Evolutionary conservation across 2,797 vertebrate genomes (phyloP), one percentile per base, ranked within the genome.

Genomic region (Chiroxiphia lanceolata): DNA sequence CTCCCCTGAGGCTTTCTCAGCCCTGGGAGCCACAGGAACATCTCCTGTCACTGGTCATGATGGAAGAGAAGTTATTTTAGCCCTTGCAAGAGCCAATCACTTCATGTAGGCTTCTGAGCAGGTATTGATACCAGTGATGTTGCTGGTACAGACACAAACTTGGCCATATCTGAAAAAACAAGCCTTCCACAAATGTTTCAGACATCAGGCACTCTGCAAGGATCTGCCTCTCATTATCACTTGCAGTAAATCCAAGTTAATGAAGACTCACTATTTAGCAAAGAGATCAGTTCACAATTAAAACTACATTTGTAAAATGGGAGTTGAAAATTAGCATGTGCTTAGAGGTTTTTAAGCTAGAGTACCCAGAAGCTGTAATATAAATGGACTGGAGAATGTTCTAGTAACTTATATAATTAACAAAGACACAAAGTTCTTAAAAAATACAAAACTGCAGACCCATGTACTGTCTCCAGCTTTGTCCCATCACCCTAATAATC

Each of bases 21-120:
- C n/a, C 26, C 27, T 21, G 14, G 34, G 25, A 85, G 31, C 34
- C 71, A 26, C 56, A 87, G 68, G 31, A n/a, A 45, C 69, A 21
- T n/a, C 72, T 1, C 1, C 57, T 65, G 38, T 15, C 57, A 57
- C 29, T 44, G n/a, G 5, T 83, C 8, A 26, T 0, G 0, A 38
- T 7, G 25, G 57, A 82, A 82, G 3, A 69, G 17, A 65, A 54
- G 21, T 26, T 79, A 74, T 40, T 59, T 72, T 19, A 82, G 21
- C 27, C 22, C 42, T 82, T 70, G 50, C 33, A 60, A 70, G 51
- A 83, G n/a, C 5, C 7, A 48, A 3, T 25, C 10, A 59, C 26
- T 80, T 34, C n/a, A 20, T 4, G 13, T 10, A 51, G 40, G 48
- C 18, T 70, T 84, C 59, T 87, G 47, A 47, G 33, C 68, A 87